phyloP scores from a whole-genome alignment of 2,888 invertebrate genomes.

The Congeria kusceri region DNA sequence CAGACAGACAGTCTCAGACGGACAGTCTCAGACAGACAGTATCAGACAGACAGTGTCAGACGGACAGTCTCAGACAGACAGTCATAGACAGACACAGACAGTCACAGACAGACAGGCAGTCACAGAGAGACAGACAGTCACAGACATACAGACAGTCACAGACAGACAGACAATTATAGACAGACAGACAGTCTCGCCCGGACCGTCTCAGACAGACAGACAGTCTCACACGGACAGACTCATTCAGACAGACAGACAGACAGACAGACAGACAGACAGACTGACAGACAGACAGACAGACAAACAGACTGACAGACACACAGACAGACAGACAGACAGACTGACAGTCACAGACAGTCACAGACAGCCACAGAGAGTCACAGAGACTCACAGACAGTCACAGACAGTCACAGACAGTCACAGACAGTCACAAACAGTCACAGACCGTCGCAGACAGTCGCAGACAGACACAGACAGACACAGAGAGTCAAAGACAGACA shows the following conservation, averaged over 20 bases:
- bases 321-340: not conserved
- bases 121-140: too few relatives aligned
- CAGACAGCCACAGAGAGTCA: slow-evolving; percentile 1
- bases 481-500: slow-evolving; percentile 13
- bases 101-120: too few relatives aligned
- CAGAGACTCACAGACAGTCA: slow-evolving; percentile 9
- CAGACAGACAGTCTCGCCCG: too few relatives aligned
- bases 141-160: too few relatives aligned
- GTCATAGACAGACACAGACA: slow-evolving; percentile 8
- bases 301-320: not conserved
- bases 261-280: not conserved
- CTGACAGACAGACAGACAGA: slow-evolving; percentile 1
- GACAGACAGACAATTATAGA: too few relatives aligned
- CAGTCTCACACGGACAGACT: too few relatives aligned
- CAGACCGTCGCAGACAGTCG: too few relatives aligned
- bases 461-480: too few relatives aligned
- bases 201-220: too few relatives aligned
- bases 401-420: slow-evolving; percentile 7
- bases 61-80: slow-evolving; percentile 7
- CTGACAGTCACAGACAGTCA: not conserved
- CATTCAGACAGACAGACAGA: slow-evolving; percentile 8
- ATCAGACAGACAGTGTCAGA: too few relatives aligned
- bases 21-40: too few relatives aligned
- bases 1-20: too few relatives aligned
- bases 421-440: slow-evolving; percentile 9